phyloP scores from a whole-genome alignment of 2,113 vertebrate species.

The Mola mola region DNA sequence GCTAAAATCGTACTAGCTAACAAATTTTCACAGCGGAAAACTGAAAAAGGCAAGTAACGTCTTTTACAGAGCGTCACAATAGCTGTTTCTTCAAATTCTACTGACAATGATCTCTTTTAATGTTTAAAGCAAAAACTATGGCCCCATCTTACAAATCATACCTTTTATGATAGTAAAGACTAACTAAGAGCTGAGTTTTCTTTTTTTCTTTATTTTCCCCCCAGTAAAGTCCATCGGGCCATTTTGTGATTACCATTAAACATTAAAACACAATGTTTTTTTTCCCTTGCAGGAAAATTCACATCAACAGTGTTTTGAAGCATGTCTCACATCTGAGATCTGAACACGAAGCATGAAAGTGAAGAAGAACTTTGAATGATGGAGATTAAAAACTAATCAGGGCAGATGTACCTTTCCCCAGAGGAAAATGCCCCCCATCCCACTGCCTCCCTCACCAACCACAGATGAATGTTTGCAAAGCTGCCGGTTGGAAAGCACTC shows the following conservation, averaged over 20 bases:
- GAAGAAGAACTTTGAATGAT: slow-evolving; percentile 51
- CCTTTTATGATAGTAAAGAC: too few species aligned
- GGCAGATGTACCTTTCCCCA: slow-evolving; percentile 18
- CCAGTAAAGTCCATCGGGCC: too few species aligned
- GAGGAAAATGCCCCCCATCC: slow-evolving; percentile 30
- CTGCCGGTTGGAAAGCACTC: slow-evolving; percentile 36
- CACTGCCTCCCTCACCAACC: slow-evolving; percentile 23
- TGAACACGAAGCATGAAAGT: slow-evolving; percentile 25
- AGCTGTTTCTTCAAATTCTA: too few species aligned
- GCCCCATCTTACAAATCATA: too few species aligned
- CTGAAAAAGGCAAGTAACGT: too few species aligned
- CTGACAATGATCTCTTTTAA: too few species aligned
- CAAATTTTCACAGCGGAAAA: too few species aligned
- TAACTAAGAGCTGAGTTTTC: too few species aligned
- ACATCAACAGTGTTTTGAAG: slow-evolving; percentile 13
- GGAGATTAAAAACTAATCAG: slow-evolving; percentile 49
- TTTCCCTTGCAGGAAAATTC: slow-evolving; percentile 47
- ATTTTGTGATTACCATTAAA: slow-evolving; percentile 19
- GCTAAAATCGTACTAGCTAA: too few species aligned
- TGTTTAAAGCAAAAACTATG: too few species aligned
- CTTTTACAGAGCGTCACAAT: too few species aligned
- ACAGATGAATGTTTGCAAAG: slow-evolving; percentile 34
- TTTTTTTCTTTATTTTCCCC: too few species aligned
- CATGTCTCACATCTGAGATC: slow-evolving; percentile 12
- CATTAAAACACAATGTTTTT: slow-evolving; percentile 27